Evolutionary conservation across 2,888 invertebrate species (phyloP).

Genomic region (Lithophane semibrunnea): DNA sequence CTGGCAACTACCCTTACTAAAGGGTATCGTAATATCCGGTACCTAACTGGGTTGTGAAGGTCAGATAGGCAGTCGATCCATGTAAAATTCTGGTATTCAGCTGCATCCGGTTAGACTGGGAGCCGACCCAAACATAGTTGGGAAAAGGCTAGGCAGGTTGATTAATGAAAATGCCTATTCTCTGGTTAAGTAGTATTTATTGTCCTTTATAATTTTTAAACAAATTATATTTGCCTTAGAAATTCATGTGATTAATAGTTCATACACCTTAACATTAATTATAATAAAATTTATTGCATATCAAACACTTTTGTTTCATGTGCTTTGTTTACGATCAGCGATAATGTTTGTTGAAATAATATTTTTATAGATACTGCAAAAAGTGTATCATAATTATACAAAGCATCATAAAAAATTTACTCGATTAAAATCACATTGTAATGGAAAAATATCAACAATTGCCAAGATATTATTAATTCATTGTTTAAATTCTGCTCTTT

Average conservation of each 20-base stretch:
- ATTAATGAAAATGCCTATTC: too few relatives aligned
- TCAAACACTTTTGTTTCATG: slow-evolving; percentile 9
- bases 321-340: slow-evolving; percentile 6
- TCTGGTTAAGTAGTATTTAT: too few relatives aligned
- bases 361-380: slow-evolving; percentile 4
- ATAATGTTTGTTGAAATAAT: slow-evolving; percentile 3
- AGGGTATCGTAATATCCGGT: background rate
- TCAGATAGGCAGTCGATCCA: background rate
- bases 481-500: background rate
- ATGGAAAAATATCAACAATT: background rate
- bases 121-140: too few relatives aligned
- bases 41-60: background rate
- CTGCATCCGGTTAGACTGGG: background rate
- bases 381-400: background rate
- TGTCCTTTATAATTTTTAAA: too few relatives aligned
- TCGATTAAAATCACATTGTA: background rate
- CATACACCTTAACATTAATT: background rate
- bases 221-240: too few relatives aligned
- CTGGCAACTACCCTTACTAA: background rate
- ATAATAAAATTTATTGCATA: background rate
- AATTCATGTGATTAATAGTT: too few relatives aligned
- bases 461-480: background rate
- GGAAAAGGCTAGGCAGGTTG: background rate
- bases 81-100: background rate
- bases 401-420: background rate